Evolutionary conservation across 2,888 invertebrate species (phyloP).

Genomic region (Agapetus fuscipes): DNA sequence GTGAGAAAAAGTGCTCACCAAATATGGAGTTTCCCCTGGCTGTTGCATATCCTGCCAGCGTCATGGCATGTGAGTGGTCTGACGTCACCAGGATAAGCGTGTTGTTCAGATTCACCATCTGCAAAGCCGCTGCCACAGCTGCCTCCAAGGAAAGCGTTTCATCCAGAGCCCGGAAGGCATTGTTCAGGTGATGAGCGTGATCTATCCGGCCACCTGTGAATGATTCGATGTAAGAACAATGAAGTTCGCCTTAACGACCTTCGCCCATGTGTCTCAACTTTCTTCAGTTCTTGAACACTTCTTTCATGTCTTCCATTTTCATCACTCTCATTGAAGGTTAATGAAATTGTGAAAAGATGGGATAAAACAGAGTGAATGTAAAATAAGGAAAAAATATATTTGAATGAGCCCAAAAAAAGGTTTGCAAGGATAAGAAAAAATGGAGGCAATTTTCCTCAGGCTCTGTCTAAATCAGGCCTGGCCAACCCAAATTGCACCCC

Average conservation of each 20-base stretch:
- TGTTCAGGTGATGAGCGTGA: constrained; percentile 57
- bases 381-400: neutral
- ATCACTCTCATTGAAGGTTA: neutral
- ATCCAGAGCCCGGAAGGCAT: constrained; percentile 52
- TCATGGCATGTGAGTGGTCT: constrained; percentile 56
- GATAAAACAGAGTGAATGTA: neutral
- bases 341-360: neutral
- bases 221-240: too few relatives aligned
- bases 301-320: too few relatives aligned
- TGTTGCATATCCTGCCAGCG: constrained; percentile 54
- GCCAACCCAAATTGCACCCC: too few relatives aligned
- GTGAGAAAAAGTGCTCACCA: too few relatives aligned
- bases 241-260: too few relatives aligned
- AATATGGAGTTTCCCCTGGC: constrained; percentile 54
- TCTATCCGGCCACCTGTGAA: constrained; percentile 51
- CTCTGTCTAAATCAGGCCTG: neutral
- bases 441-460: too few relatives aligned
- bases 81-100: constrained; percentile 51
- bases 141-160: constrained; percentile 55
- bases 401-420: neutral
- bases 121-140: constrained; percentile 46
- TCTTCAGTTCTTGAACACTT: too few relatives aligned
- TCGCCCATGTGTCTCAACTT: too few relatives aligned
- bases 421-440: too few relatives aligned
- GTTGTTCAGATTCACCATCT: constrained; percentile 41